Evolutionary conservation across 2,113 vertebrate species (phyloP).

Genomic region (Centrocercus urophasianus): DNA sequence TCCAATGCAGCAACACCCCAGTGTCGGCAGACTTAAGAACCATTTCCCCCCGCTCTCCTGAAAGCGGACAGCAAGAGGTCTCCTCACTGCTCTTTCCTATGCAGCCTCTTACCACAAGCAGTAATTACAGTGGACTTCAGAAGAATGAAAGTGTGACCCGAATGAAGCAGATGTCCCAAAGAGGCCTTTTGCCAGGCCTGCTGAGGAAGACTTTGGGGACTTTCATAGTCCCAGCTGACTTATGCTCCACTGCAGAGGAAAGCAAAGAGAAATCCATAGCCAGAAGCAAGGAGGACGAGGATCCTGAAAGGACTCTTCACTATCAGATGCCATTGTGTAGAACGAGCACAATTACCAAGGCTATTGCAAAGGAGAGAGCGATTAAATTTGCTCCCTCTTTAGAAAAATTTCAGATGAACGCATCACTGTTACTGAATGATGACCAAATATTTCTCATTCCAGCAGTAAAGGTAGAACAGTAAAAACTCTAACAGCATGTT

Average conservation of each 20-base stretch:
- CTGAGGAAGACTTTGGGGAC: background rate
- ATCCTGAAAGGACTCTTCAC: background rate
- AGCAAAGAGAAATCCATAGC: background rate
- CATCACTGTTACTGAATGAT: slow-evolving; percentile 1
- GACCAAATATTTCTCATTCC: slow-evolving; percentile 23
- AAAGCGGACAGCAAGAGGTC: background rate
- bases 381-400: background rate
- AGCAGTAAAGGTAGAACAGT: slow-evolving; percentile 12
- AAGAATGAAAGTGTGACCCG: background rate
- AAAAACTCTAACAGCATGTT: slow-evolving; percentile 32
- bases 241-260: fast-evolving
- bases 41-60: background rate
- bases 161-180: background rate
- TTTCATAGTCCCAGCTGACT: background rate
- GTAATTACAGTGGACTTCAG: background rate
- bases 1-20: background rate
- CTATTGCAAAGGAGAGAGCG: background rate
- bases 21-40: background rate
- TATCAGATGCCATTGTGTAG: background rate
- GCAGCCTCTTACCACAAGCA: background rate
- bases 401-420: slow-evolving; percentile 11
- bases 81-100: background rate
- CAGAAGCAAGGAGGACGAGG: background rate
- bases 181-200: background rate
- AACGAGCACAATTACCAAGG: background rate